Evolutionary conservation across 2,797 vertebrate species (phyloP).

Genomic region (Threskiornis aethiopicus): DNA sequence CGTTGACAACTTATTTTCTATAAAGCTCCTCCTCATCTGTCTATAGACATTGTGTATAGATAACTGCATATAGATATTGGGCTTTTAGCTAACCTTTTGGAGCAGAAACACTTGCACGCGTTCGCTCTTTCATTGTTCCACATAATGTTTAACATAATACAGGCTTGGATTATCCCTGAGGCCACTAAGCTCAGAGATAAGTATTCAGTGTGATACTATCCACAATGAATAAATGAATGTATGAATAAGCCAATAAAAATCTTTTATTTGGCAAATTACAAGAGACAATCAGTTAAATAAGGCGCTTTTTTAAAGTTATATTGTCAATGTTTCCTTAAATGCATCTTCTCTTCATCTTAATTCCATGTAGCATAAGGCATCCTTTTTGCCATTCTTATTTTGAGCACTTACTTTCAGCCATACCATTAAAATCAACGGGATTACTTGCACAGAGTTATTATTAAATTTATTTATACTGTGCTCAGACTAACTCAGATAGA

Average conservation of each 20-base stretch:
- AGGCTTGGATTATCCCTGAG: constrained; percentile 17
- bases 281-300: not conserved
- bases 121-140: not conserved
- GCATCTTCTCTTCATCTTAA: not conserved
- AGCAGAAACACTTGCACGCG: not conserved
- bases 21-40: not conserved
- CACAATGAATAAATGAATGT: not conserved
- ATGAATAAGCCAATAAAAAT: not conserved
- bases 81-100: not conserved
- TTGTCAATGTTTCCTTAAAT: not conserved
- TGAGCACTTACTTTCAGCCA: not conserved
- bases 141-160: not conserved
- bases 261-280: not conserved
- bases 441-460: not conserved
- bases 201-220: not conserved
- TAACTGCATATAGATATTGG: not conserved
- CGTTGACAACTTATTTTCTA: not conserved
- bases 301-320: not conserved
- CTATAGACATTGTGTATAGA: not conserved
- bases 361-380: not conserved
- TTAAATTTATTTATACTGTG: not conserved
- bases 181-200: not conserved
- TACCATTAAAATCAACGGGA: not conserved
- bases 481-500: not conserved
- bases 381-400: not conserved